Evolutionary conservation across 2,888 invertebrate genomes (phyloP).

Genomic region (Aphodius sticticus): DNA sequence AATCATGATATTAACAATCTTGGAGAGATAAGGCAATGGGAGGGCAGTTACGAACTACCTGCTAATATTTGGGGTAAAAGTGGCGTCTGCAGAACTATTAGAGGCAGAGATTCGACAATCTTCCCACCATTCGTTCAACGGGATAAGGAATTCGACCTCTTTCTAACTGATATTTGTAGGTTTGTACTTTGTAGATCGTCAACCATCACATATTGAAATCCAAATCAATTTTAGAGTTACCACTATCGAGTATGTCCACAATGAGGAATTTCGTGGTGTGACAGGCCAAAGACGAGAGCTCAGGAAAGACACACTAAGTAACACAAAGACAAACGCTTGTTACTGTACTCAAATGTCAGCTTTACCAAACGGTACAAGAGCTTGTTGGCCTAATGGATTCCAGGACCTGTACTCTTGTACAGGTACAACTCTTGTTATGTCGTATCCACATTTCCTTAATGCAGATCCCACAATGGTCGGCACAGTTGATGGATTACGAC

Average conservation of each 20-base stretch:
- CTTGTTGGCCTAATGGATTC: conserved; percentile 25
- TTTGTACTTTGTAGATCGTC: not conserved
- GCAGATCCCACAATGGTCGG: conserved; percentile 60
- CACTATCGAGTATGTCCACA: not conserved
- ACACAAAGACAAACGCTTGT: conserved; percentile 16
- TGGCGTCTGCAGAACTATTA: conserved; percentile 17
- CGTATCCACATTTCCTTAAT: conserved; percentile 73
- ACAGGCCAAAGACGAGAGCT: conserved; percentile 21
- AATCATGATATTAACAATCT: conserved; percentile 7
- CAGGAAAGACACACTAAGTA: conserved; percentile 5
- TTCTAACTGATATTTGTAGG: conserved; percentile 26
- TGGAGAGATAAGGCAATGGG: conserved; percentile 23
- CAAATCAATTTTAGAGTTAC: conserved; percentile 15
- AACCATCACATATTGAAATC: not conserved
- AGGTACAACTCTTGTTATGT: conserved; percentile 67
- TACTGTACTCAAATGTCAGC: conserved; percentile 14
- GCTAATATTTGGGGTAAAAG: conserved; percentile 20
- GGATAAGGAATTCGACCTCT: conserved; percentile 22
- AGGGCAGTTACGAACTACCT: not conserved
- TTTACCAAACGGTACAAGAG: not conserved
- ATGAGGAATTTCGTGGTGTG: conserved; percentile 12
- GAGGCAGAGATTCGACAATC: conserved; percentile 25
- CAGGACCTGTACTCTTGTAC: conserved; percentile 18
- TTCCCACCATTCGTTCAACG: conserved; percentile 21
- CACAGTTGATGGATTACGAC: conserved; percentile 67